Percentiles rank a stretch among this genome's conserved stretches.
Conservation (phyloP, 2,797 vertebrate species). For the Gymnoscopelus microlampas region DNA sequence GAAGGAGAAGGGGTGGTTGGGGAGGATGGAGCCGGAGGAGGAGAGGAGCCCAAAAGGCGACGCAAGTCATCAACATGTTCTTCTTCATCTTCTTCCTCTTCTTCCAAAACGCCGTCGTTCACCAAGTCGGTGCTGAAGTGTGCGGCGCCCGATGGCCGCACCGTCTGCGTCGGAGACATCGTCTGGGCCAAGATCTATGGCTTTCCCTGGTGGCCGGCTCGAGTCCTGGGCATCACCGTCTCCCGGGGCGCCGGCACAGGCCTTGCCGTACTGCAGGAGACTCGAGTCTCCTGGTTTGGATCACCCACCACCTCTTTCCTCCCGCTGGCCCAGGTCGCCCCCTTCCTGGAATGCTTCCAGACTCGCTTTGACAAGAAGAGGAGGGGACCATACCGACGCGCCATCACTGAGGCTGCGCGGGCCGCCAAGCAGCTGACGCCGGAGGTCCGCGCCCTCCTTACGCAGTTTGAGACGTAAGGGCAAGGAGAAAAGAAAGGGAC, state of each 20-base stretch:
- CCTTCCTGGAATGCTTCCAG: constrained; percentile 98
- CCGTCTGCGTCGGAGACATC: constrained; percentile 96
- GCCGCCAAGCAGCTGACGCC: constrained; percentile 97
- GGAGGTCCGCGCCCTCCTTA: constrained; percentile 95
- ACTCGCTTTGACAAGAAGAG: constrained; percentile 97
- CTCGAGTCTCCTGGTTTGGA: constrained; percentile 96
- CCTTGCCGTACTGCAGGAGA: constrained; percentile 93
- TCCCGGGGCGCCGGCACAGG: constrained; percentile 92
- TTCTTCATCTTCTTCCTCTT: constrained; percentile 73
- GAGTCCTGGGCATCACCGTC: constrained; percentile 92
- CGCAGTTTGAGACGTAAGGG: constrained; percentile 96
- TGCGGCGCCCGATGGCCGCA: constrained; percentile 91
- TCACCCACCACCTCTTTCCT: constrained; percentile 97
- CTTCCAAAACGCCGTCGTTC: constrained; percentile 90
- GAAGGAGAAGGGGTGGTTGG: constrained; percentile 40
- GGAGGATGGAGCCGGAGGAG: constrained; percentile 29
- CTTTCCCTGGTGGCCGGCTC: constrained; percentile 98
- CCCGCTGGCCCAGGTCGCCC: constrained; percentile 91
- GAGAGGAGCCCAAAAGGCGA: constrained; percentile 88
- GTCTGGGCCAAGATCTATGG: constrained; percentile 99
- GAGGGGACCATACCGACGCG: constrained; percentile 97
- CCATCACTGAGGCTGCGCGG: constrained; percentile 95
- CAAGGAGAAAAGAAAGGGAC: not conserved
- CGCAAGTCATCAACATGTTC: constrained; percentile 80
- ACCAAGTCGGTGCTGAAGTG: constrained; percentile 97